Evolutionary conservation across 2,797 vertebrate species (phyloP), one percentile per base, ranked within the genome.

Genomic region (Epinephelus awoara): DNA sequence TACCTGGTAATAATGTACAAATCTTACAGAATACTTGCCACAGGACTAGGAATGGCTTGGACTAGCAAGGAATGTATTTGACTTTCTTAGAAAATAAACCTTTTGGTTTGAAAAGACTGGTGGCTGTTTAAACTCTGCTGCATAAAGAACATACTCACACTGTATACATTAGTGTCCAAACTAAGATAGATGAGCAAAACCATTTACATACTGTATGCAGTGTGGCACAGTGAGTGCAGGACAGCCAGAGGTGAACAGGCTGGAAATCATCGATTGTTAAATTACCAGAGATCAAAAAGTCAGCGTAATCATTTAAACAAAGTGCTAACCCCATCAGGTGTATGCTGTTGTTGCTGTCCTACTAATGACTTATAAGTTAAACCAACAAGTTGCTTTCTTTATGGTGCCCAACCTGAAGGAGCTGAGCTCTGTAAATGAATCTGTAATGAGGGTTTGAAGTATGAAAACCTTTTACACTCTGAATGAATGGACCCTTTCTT

Each of bases 1-100:
- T 85, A 84, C 78, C 67, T 25, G n/a, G 21, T 51, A 15, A 55
- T 56, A 34, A 71, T 25, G 46, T 62, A 54, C n/a, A 79, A 40
- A 69, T 64, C 3, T 46, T 19, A 50, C 21, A 69, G 11, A 79
- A 74, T 29, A 63, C 21, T 49, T 62, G 59, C 38, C 62, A 40
- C 46, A 58, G 25, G 29, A 68, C 25, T 46, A 61, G 17, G 50
- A 80, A 67, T 49, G 56, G 15, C 29, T 52, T 11, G 51, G 38
- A 59, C 65, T 12, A n/a, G 38, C 0, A 1, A 77, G 77, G 76
- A 85, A 71, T 72, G 63, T 58, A 46, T 29, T 67, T 3, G 3
- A 44, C 5, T 38, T 63, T 51, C 57, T 23, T 56, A 59, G 55
- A 6, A 67, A 47, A 55, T 75, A 63, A 80, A 69, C 12, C 44